A percentile compares a stretch with the other conserved stretches of the same genome.
Conservation (phyloP, 1,140 invertebrate species). For the Aphelinus atriplicis region DNA sequence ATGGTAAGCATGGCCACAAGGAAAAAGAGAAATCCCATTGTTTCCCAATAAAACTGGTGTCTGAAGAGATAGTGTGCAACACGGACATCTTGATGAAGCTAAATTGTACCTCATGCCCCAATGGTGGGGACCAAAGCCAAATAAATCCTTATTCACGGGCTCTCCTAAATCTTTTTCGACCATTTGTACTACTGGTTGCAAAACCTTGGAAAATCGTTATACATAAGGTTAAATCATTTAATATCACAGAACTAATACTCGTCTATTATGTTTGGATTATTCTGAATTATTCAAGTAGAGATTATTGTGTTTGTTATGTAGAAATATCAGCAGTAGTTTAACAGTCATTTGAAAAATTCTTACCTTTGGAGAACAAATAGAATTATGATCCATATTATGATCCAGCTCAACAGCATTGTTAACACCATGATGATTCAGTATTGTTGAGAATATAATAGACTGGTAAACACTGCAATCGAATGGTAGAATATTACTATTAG, state of each 20-base stretch:
- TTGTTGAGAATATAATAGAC: slow-evolving; percentile 61
- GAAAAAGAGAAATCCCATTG: slow-evolving; percentile 61
- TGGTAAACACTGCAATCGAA: slow-evolving; percentile 58
- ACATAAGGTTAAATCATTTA: neutral
- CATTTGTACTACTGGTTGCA: slow-evolving; percentile 11
- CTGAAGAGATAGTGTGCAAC: slow-evolving; percentile 60
- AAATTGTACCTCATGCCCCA: slow-evolving; percentile 60
- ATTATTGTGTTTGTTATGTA: too few species aligned
- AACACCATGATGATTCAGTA: slow-evolving; percentile 56
- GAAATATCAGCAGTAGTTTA: too few species aligned
- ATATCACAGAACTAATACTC: neutral
- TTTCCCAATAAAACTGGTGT: slow-evolving; percentile 61
- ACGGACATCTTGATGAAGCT: slow-evolving; percentile 56
- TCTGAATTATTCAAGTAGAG: too few species aligned
- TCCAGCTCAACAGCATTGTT: slow-evolving; percentile 54
- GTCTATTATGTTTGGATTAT: too few species aligned
- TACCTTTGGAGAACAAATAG: slow-evolving; percentile 60
- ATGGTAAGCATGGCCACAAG: slow-evolving; percentile 64
- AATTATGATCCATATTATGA: slow-evolving; percentile 49
- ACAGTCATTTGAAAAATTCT: slow-evolving; percentile 2
- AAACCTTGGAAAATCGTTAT: slow-evolving; percentile 1
- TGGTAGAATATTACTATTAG: neutral
- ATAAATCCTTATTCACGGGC: slow-evolving; percentile 52
- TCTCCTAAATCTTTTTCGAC: slow-evolving; percentile 55
- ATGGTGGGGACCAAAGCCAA: slow-evolving; percentile 58